Evolutionary conservation across 92 coral and sea anemone species (phyloP).

Genomic region (Meandrina meandrites): DNA sequence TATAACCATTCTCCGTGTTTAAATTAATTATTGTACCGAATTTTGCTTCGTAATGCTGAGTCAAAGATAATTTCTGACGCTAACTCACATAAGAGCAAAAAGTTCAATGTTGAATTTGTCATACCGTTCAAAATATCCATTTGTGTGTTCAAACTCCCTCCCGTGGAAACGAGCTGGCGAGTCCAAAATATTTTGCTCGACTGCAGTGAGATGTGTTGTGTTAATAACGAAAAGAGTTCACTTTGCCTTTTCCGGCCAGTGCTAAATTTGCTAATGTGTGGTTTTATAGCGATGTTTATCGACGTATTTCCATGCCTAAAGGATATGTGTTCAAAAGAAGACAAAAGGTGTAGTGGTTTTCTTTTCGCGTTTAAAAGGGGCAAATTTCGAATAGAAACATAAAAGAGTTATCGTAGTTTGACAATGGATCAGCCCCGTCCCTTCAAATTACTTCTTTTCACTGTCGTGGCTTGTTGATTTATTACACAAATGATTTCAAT

Average conservation of each 20-base stretch:
- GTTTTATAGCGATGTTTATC: constrained; percentile 38
- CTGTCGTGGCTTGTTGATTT: constrained; percentile 31
- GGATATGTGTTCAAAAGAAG: constrained; percentile 27
- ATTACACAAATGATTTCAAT: constrained; percentile 48
- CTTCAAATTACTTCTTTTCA: constrained; percentile 44
- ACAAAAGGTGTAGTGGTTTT: constrained; percentile 28
- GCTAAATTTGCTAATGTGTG: constrained; percentile 25
- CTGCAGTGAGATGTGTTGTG: neutral
- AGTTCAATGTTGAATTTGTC: too few relatives aligned
- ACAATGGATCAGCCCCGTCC: constrained; percentile 35
- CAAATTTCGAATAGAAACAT: constrained; percentile 34
- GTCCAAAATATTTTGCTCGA: constrained; percentile 1
- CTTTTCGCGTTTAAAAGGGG: constrained; percentile 30
- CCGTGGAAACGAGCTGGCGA: neutral
- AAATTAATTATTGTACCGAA: constrained; percentile 8
- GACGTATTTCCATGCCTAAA: constrained; percentile 17
- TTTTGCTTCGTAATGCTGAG: neutral
- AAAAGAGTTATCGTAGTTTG: constrained; percentile 36
- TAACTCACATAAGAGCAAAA: neutral
- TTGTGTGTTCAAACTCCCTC: neutral
- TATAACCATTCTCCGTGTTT: neutral
- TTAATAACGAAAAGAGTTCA: constrained; percentile 23
- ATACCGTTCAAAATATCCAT: neutral
- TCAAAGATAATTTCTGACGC: neutral
- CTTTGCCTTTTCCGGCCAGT: constrained; percentile 10